Evolutionary conservation across 2,888 invertebrate species (phyloP), one percentile per base, ranked within the genome.

Genomic region (Pecten maximus): DNA sequence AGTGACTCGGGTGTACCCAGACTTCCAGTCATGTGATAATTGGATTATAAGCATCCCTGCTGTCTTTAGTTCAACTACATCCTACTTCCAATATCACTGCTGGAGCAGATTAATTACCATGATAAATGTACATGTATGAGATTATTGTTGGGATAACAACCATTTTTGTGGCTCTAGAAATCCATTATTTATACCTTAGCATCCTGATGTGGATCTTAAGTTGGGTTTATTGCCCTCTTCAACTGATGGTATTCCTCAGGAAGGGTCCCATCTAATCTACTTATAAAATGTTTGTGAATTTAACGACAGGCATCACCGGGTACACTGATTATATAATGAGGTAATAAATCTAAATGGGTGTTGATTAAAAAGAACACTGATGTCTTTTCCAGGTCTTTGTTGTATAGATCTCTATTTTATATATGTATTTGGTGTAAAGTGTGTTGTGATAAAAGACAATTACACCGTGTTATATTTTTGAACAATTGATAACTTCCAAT

Each of bases 61-160:
- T 74, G 74, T 74, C 74, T 74, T 74, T 74, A 60, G 74, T 74
- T 74, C 35, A 74, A 35, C 35, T 74, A 74, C 74, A 74, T 74
- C 74, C 10, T 35, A 28, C 74, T 12, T 19, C 28, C 12, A 4
- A 1, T 28, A 74, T 74, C 28, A 74, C 74, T 35, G 10, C 74
- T 74, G 23, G 35, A 35, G 15, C 2, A 74, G 74, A 74, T 74
- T 28, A 74, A 74, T 28, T 10, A 28, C 35, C 35, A 28, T 10
- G 74, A 74, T 35, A 74, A 74, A 74, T 28, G 28, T 74, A 74
- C 28, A 74, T 28, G 74, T 74, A 74, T 16, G 8, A 74, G 74
- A 74, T 74, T 28, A 74, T 74, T 8, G 74, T 15, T 74, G 74
- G 74, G 74, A 74, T 74, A 74, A 74, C 74, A 28, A 35, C 74